Percentiles rank a stretch among this genome's conserved stretches.
Conservation (phyloP, 2,888 invertebrate genomes). For the Formica aserva region DNA sequence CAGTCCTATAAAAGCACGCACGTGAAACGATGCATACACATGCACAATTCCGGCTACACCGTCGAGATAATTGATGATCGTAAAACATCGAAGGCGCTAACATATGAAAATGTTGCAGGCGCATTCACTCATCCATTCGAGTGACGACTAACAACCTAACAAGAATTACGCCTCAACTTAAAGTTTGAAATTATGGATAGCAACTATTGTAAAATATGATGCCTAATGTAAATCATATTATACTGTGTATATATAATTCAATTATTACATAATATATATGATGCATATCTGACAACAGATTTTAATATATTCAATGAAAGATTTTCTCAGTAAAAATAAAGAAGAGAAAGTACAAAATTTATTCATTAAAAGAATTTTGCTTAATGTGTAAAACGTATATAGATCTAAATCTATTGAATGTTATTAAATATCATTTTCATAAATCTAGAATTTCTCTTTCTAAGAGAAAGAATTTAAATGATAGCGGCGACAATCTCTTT, state of each 20-base stretch:
- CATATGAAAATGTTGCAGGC: constrained; percentile 74
- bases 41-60: constrained; percentile 30
- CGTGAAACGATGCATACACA: constrained; percentile 20
- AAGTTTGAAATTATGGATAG: not conserved
- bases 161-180: constrained; percentile 43
- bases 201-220: not conserved
- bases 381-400: not conserved
- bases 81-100: constrained; percentile 81
- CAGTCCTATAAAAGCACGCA: constrained; percentile 15
- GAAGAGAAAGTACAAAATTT: not conserved
- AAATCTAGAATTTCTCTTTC: not conserved
- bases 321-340: not conserved
- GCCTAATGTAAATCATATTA: constrained; percentile 6
- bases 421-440: not conserved
- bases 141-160: constrained; percentile 74
- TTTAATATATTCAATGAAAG: not conserved
- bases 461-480: not conserved
- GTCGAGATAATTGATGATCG: constrained; percentile 80
- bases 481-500: not conserved
- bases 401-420: not conserved
- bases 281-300: not conserved
- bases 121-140: constrained; percentile 57
- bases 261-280: not conserved
- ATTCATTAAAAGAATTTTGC: not conserved
- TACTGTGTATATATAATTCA: not conserved